Base-by-base conservation (phyloP, 2,888 invertebrate species). In the Argynnis bischoffii region DNA sequence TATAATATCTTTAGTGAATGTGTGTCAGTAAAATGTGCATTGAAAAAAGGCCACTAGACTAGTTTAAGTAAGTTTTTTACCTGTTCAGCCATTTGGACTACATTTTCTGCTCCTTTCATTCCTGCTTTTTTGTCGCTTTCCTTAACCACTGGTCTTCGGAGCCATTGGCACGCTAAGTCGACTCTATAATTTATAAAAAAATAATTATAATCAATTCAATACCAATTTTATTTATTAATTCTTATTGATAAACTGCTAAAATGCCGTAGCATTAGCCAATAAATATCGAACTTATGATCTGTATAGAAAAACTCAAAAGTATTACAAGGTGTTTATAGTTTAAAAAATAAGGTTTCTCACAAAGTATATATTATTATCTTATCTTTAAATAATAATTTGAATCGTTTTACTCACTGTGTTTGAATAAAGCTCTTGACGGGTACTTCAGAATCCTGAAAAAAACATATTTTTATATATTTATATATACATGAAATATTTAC, bases 161-260 rank as follows among this genome's bases (percentile, higher is more conserved):
- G 77, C 91, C 91, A 91, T 63, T 81, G 85, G 71, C 83, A 85
- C 0, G 85, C 88, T n/a, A 83, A 68, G 0, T 87, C 87, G 63
- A 88, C 78, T 72, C 91, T 91, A 75, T 56, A 70, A 71, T n/a
- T 46, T 47, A 55, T 6, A 11, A 5, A 14, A 35, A 5, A 51
- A 3, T 6, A 51, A 1, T 16, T 11, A 35, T n/a, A 26, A 14
- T 53, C 1, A 14, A 13, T 21, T 5, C 14, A 21, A 8, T 18
- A 51, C 3, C 13, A 6, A 26, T 26, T 26, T 3, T 26, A 26
- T 2, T 26, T 26, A 26, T 26, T 3, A 26, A 16, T 21, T 53
- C 16, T 18, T 2, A 21, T 4, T 13, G 8, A 18, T 11, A 31
- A 16, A 55, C 15, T n/a, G n/a, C n/a, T n/a, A n/a, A n/a, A n/a